Conservation (phyloP, 37 sponge, comb jelly and placozoan species). For the Ianthella basta region DNA sequence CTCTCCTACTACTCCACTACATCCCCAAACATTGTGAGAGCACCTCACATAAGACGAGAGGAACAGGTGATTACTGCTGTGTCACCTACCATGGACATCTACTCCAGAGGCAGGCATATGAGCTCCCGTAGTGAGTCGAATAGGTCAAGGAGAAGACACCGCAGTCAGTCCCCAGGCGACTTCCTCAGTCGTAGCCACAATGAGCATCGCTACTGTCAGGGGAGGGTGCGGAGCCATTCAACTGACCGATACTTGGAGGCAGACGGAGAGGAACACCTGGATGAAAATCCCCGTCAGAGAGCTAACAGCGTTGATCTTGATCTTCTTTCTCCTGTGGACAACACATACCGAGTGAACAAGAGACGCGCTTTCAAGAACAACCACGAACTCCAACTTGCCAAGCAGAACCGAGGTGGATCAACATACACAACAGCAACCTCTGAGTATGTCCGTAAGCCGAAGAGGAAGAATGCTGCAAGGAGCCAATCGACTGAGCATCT, state of each 20-base stretch:
- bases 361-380: not conserved
- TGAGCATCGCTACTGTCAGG: conserved; percentile 8
- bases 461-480: conserved; percentile 37
- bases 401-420: conserved; percentile 57
- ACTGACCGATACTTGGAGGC: conserved; percentile 7
- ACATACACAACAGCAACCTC: conserved; percentile 63
- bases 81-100: not conserved
- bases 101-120: conserved; percentile 2
- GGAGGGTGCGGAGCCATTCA: not conserved
- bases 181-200: conserved; percentile 22
- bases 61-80: not conserved
- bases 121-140: not conserved
- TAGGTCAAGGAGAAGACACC: conserved; percentile 16
- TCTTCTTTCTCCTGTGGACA: conserved; percentile 31
- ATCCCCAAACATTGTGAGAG: not conserved
- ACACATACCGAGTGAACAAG: not conserved
- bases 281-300: not conserved
- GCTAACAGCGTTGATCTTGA: conserved; percentile 32
- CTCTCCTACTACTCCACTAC: not conserved
- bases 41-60: conserved; percentile 19
- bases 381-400: not conserved
- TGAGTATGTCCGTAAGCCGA: conserved; percentile 53
- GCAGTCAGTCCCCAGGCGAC: conserved; percentile 26
- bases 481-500: conserved; percentile 16
- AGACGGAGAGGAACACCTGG: too few relatives aligned